Evolutionary conservation across 2,888 invertebrate species (phyloP).

Genomic region (Drosophila paucipuncta): DNA sequence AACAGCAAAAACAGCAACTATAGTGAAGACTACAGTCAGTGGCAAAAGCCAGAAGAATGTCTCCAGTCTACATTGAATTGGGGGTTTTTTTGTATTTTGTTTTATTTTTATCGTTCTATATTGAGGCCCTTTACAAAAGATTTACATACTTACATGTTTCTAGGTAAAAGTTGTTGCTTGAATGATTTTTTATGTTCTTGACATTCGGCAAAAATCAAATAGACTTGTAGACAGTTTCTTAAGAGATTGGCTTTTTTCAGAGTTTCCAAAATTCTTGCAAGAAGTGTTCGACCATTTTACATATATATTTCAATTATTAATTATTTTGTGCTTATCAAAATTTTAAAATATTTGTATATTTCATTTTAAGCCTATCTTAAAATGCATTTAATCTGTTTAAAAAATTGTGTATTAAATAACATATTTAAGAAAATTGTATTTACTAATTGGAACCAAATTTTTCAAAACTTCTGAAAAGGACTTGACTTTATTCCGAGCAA

Average conservation of each 20-base stretch:
- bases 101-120: background rate
- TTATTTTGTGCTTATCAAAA: background rate
- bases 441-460: background rate
- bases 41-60: conserved; percentile 27
- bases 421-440: too few relatives aligned
- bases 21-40: conserved; percentile 31
- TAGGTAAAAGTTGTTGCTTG: conserved; percentile 7
- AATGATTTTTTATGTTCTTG: background rate
- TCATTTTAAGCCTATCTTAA: too few relatives aligned
- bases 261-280: background rate
- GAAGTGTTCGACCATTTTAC: background rate
- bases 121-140: conserved; percentile 21
- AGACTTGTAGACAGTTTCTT: background rate
- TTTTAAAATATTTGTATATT: too few relatives aligned
- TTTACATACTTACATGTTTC: conserved; percentile 10
- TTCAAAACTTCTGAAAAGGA: background rate
- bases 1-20: conserved; percentile 18
- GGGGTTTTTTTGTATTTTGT: conserved; percentile 20
- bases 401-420: too few relatives aligned
- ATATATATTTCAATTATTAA: background rate
- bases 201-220: background rate
- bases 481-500: background rate
- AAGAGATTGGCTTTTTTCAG: background rate
- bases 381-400: too few relatives aligned
- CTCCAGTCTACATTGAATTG: conserved; percentile 36